phyloP scores from a whole-genome alignment of 2,888 invertebrate species.

The Sabellastarte sp. region DNA sequence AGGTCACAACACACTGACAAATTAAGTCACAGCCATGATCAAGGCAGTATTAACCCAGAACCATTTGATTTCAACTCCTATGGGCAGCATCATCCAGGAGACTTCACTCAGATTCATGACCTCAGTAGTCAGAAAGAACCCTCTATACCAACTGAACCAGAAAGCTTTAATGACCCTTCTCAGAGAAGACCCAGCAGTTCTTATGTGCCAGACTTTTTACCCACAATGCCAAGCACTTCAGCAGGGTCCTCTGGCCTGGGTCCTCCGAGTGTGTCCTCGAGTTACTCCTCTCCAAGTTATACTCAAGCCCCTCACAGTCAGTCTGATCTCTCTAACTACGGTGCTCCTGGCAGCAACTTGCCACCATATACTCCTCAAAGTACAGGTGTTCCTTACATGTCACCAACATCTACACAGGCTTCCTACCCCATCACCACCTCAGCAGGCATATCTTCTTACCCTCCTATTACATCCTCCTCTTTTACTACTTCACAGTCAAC shows the following conservation, averaged over 20 bases:
- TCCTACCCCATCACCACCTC: neutral
- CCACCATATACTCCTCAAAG: neutral
- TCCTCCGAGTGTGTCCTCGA: neutral
- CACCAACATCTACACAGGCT: neutral
- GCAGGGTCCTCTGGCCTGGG: too few relatives aligned
- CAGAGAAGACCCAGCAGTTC: neutral
- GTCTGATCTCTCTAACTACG: neutral
- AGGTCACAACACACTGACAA: too few relatives aligned
- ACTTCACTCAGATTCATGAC: neutral
- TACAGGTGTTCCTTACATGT: neutral
- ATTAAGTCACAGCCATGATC: too few relatives aligned
- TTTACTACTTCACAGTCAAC: neutral
- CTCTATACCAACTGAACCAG: neutral
- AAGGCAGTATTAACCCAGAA: too few relatives aligned
- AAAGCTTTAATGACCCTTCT: neutral
- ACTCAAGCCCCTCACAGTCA: neutral
- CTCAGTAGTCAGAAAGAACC: neutral
- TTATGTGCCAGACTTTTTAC: neutral
- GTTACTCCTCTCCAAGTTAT: neutral
- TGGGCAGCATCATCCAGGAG: neutral
- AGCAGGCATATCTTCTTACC: too few relatives aligned
- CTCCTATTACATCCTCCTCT: neutral
- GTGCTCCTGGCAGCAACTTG: neutral
- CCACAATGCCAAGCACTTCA: neutral
- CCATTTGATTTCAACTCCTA: neutral